Evolutionary conservation across 1,140 invertebrate species (phyloP).

Genomic region (Nomia melanderi): DNA sequence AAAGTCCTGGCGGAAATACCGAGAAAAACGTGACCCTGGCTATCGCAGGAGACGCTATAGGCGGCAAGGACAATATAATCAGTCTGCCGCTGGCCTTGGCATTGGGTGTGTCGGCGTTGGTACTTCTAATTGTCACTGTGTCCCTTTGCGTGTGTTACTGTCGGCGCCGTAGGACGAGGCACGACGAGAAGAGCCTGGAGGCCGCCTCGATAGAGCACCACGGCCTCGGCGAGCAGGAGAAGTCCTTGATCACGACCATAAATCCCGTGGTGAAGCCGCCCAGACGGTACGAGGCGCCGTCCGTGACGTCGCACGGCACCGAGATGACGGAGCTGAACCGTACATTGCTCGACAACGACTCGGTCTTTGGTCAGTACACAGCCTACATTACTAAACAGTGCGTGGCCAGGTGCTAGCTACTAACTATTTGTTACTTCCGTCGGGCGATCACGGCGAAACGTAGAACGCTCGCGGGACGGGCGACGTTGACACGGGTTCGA

Average conservation of each 20-base stretch:
- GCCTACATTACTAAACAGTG: constrained; percentile 73
- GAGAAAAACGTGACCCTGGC: constrained; percentile 87
- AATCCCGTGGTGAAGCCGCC: constrained; percentile 91
- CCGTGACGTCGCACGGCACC: constrained; percentile 85
- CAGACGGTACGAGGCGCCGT: constrained; percentile 86
- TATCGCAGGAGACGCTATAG: constrained; percentile 80
- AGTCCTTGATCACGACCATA: constrained; percentile 89
- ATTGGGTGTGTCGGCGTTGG: constrained; percentile 78
- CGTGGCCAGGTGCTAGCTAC: constrained; percentile 63
- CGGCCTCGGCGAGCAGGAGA: constrained; percentile 87
- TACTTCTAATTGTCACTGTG: constrained; percentile 84
- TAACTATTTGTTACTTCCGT: constrained; percentile 42
- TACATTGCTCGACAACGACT: constrained; percentile 87
- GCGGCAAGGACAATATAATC: constrained; percentile 77
- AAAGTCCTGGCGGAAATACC: constrained; percentile 91
- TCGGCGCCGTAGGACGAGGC: constrained; percentile 80
- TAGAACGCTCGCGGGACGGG: constrained; percentile 10
- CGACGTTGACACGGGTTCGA: constrained; percentile 6
- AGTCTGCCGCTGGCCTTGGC: constrained; percentile 79
- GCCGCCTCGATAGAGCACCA: constrained; percentile 75
- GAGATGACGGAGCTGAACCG: constrained; percentile 90
- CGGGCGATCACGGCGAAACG: constrained; percentile 35
- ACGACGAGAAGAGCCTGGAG: constrained; percentile 82
- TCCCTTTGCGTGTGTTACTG: constrained; percentile 87
- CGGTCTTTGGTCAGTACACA: constrained; percentile 86